These are phyloP conservation scores for Sceloporus tristichus DNA, from an alignment of 2,113 vertebrate species.

Conservation along the genomic window DNA sequence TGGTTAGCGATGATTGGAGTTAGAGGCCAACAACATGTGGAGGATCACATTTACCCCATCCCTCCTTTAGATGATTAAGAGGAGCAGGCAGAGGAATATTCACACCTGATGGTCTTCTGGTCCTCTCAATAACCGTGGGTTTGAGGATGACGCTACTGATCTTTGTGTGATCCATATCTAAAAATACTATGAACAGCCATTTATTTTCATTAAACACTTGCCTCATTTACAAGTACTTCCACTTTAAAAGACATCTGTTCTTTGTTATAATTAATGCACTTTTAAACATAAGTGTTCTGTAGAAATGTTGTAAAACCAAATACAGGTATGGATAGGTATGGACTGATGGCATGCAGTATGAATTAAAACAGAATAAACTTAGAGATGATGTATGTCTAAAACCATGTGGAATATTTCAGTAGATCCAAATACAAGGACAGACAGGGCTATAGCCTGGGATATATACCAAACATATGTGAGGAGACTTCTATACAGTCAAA, in stretches of 20 bases:
- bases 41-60: not conserved
- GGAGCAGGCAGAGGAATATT: not conserved
- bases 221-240: not conserved
- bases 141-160: not conserved
- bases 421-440: not conserved
- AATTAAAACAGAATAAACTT: not conserved
- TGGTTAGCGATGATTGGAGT: not conserved
- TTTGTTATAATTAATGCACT: constrained; percentile 10
- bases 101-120: too few relatives aligned
- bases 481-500: not conserved
- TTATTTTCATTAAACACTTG: not conserved
- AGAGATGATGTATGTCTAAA: not conserved
- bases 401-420: not conserved
- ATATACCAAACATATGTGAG: not conserved
- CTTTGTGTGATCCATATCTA: not conserved
- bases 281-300: constrained; percentile 29
- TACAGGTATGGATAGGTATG: not conserved
- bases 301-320: not conserved
- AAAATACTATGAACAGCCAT: not conserved
- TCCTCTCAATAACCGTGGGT: not conserved
- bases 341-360: not conserved
- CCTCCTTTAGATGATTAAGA: not conserved
- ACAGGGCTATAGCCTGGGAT: not conserved
- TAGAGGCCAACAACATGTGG: not conserved
- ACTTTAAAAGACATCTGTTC: constrained; percentile 17